Base-by-base conservation (phyloP, 2,797 vertebrate genomes). In the Buphagus erythrorhynchus region DNA sequence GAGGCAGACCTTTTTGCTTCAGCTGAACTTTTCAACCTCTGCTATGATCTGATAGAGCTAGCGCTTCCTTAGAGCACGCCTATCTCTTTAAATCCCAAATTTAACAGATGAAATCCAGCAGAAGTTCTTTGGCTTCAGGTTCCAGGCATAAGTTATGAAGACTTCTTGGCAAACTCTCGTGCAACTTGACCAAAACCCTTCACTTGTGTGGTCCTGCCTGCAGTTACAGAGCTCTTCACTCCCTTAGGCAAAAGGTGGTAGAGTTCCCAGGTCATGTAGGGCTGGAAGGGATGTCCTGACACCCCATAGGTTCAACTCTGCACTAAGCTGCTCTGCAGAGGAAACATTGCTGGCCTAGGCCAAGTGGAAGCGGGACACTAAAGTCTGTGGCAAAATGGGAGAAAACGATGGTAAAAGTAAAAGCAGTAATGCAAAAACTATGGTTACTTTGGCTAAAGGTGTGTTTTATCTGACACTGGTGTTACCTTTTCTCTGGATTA, bases 401-500 rank as follows among this genome's bases (percentile, higher is more conserved):
- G 67, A 69, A 49, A 84, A 74, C 4, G 13, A 51, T 42, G 19
- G 17, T 55, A 95, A 75, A 94, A 85, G 7, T 49, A 79, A 93
- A 85, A 42, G 9, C 20, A 33, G 4, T 16, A 59, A 36, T 26
- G 21, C 13, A 31, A 48, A 40, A 55, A 6, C 14, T 1, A 26
- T 43, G 24, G 9, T 67, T 82, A 67, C 11, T 93, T 72, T 90
- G 66, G 61, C 77, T 51, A 45, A 29, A 55, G 43, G 40, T 46
- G 11, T 42, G 33, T 91, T 95, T 95, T 90, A 63, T 59, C 71
- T 96, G 76, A 88, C 54, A 46, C 35, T 29, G 36, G 16, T 33
- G 38, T 49, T 83, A 86, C 33, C 74, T 95, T 96, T 93, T 90
- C 22, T 25, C 35, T 45, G 13, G 57, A 88, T 79, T 93, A 93